Conservation (phyloP, 2,888 invertebrate genomes). For the Blastobasis adustella region DNA sequence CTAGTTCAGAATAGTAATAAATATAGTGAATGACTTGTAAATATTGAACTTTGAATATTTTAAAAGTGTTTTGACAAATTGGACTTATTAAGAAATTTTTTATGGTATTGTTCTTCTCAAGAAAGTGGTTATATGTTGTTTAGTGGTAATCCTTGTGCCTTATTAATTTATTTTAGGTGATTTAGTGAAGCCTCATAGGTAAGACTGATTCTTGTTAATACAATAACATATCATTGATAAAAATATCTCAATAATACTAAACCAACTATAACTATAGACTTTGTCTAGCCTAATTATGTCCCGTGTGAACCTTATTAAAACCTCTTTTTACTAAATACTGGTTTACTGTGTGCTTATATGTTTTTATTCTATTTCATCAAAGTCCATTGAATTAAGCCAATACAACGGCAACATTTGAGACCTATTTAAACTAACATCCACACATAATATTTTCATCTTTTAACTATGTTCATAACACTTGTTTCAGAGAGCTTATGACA, state of each 20-base stretch:
- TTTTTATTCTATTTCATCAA: too few relatives aligned
- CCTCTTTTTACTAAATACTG: too few relatives aligned
- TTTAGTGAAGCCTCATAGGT: conserved; percentile 60
- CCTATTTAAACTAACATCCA: too few relatives aligned
- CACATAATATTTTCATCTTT: too few relatives aligned
- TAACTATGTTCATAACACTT: conserved; percentile 16
- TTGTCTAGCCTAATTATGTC: too few relatives aligned
- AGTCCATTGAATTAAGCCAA: too few relatives aligned
- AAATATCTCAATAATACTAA: too few relatives aligned
- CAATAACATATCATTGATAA: too few relatives aligned
- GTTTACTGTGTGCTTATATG: too few relatives aligned
- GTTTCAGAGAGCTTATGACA: conserved; percentile 46
- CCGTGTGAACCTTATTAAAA: too few relatives aligned
- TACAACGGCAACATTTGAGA: too few relatives aligned
- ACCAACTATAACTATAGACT: too few relatives aligned
- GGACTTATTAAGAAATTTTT: conserved; percentile 30
- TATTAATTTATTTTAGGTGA: conserved; percentile 74
- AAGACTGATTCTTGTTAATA: conserved; percentile 26
- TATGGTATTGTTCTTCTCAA: conserved; percentile 42
- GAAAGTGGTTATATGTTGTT: conserved; percentile 51
- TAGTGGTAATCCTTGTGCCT: conserved; percentile 74
- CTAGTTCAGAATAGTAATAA: conserved; percentile 42
- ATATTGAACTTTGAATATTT: conserved; percentile 50
- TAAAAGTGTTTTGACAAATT: conserved; percentile 46
- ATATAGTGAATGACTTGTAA: conserved; percentile 55